Evolutionary conservation across 2,888 invertebrate species (phyloP).

Genomic region (Acrocyrtus sp.): DNA sequence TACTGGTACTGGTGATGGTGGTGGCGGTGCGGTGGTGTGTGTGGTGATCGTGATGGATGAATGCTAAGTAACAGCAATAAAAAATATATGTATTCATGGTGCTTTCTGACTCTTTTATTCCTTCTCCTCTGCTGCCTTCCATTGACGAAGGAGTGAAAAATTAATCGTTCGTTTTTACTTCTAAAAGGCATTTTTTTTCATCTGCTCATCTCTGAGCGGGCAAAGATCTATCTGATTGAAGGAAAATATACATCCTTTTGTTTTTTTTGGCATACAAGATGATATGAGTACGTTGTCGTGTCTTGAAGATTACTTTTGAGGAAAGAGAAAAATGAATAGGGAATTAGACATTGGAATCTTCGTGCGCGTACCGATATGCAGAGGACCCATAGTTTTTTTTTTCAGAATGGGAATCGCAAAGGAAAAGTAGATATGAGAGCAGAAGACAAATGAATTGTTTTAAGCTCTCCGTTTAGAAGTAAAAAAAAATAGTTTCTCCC

Average conservation of each 20-base stretch:
- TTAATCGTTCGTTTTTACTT: constrained; percentile 34
- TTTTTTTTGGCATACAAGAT: not conserved
- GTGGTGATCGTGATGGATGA: constrained; percentile 44
- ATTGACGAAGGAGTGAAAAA: constrained; percentile 48
- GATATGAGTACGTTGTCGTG: not conserved
- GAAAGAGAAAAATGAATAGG: constrained; percentile 1
- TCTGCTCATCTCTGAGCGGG: not conserved
- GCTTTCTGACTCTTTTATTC: too few species aligned
- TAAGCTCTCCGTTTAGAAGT: not conserved
- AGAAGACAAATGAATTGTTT: constrained; percentile 59
- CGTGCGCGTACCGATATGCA: not conserved
- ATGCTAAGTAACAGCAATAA: constrained; percentile 21
- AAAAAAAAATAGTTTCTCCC: too few species aligned
- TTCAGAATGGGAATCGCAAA: too few species aligned
- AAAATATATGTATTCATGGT: not conserved
- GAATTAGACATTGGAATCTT: constrained; percentile 16
- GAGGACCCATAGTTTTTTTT: too few species aligned
- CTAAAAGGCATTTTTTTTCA: not conserved
- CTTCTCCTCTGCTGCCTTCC: too few species aligned
- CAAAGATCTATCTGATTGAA: not conserved
- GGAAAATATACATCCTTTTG: too few species aligned
- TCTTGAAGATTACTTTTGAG: not conserved
- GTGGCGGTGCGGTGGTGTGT: constrained; percentile 2
- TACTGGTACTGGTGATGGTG: constrained; percentile 23
- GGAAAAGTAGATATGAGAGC: constrained; percentile 8